Base-by-base conservation (phyloP, 2,888 invertebrate species). In the Pseudoips prasinana region DNA sequence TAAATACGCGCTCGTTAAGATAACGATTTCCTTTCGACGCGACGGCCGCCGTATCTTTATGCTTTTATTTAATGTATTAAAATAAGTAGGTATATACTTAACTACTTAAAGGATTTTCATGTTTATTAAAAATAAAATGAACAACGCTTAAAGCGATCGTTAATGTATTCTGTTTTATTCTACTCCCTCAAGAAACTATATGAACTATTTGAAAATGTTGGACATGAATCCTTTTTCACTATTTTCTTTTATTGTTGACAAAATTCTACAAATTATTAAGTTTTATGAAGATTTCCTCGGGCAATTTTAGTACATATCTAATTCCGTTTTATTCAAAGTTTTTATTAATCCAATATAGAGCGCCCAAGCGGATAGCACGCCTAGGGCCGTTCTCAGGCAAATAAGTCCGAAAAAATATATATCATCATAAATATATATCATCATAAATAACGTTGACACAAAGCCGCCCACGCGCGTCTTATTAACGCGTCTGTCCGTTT, bases 371-470 rank as follows among this genome's bases (percentile, higher is more conserved):
- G 20, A 20, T 40, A 27, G 39, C 25, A 33, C 43, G 33, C 41
- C 35, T 47, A 51, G 62, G 63, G 65, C 67, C 71, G 67, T 71
- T 60, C 68, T 57, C 55, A 42, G 58, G 72, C 58, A 69, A 71
- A 74, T 5, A 75, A 70, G 71, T 64, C 56, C 62, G 58, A 67
- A 74, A 72, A 20, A 73, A 72, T 67, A 65, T 72, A 58, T 68
- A 73, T 71, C 75, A 71, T 84, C 80, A 86, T 87, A 86, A 76
- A 72, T 67, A 65, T 72, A 58, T 68, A 73, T 71, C 75, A 71
- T 84, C 80, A 86, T 87, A 86, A 88, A 87, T 86, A 85, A 83
- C 77, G 81, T 82, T 82, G 85, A 86, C 86, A 83, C 77, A 78
- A 74, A 77, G 78, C 80, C 80, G 79, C 87, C 87, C 80, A 86